Base-by-base conservation (phyloP, 2,888 invertebrate species). In the Mechanitis mazaeus region DNA sequence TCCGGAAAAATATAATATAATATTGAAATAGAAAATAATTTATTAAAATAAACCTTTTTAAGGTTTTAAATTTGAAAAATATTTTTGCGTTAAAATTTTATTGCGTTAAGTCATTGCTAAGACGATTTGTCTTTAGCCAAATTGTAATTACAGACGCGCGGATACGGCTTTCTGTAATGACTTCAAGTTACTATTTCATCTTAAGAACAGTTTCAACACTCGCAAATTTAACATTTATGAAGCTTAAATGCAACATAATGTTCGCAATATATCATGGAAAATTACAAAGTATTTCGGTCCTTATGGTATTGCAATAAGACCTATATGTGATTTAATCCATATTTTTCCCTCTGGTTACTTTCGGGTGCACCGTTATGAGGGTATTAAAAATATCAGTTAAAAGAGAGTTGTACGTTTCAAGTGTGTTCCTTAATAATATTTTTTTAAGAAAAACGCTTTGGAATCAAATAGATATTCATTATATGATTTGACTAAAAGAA, bases 341-440 rank as follows among this genome's bases (percentile, higher is more conserved):
- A 60, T 57, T 46, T 64, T 62, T 59, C 45, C 33, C 20, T 58
- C 58, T 64, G 61, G 64, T 60, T 62, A 60, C 58, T 65, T 65
- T 65, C 63, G 57, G 64, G 53, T 45, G 55, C 59, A 65, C 63
- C 58, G 63, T 60, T 65, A 65, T 58, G 63, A 55, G 50, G 55
- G 58, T 61, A 64, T 64, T 60, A 47, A 63, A 58, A 63, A 31
- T 50, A 50, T 6, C 50, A 31, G n/a, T 31, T 28, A 31, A 31
- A 50, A 2, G 1, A 31, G 28, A 47, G 2, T 11, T 9, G 31
- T 50, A 31, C 6, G 9, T 31, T 9, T 6, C 31, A 7, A 1
- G 5, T 7, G 28, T 50, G 50, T 50, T 50, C 50, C 31, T 28
- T 50, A 9, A 50, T 28, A 20, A 20, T 28, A 50, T 47, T 20